These are phyloP conservation scores for Heliangelus exortis DNA, from an alignment of 2,797 vertebrate species.

Conservation along the genomic window DNA sequence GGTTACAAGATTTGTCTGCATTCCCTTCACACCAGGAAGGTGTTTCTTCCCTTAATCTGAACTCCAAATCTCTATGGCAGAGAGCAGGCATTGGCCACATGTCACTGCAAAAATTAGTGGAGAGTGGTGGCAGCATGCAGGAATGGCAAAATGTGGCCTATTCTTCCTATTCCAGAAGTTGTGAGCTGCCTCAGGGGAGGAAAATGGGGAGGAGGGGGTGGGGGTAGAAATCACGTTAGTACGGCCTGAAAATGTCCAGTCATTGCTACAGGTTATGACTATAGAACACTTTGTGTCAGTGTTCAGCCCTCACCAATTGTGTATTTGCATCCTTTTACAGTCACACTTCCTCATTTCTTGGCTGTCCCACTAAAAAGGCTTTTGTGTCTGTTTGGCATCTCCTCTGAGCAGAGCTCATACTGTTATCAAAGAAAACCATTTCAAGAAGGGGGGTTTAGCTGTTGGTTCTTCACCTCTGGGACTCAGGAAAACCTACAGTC, in stretches of 20 bases:
- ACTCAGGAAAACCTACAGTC: neutral
- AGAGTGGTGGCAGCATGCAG: neutral
- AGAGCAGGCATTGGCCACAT: neutral
- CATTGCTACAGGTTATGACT: neutral
- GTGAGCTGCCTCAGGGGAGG: neutral
- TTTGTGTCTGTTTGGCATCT: neutral
- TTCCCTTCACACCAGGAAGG: neutral
- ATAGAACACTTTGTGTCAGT: neutral
- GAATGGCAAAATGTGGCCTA: neutral
- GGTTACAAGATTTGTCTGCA: neutral
- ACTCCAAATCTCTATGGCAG: neutral
- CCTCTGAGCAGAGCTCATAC: neutral
- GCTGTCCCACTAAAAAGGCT: neutral
- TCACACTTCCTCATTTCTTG: neutral
- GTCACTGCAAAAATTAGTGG: neutral
- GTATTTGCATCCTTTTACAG: constrained; percentile 17
- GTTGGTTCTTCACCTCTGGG: neutral
- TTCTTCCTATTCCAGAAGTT: neutral
- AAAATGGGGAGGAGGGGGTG: neutral
- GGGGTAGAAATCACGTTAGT: neutral
- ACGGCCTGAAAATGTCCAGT: neutral
- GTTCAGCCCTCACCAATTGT: neutral
- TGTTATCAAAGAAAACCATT: constrained; percentile 10
- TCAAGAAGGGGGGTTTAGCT: neutral
- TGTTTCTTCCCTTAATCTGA: neutral